phyloP scores from a whole-genome alignment of 1,140 invertebrate species.

The Gonatopus flavifemur region DNA sequence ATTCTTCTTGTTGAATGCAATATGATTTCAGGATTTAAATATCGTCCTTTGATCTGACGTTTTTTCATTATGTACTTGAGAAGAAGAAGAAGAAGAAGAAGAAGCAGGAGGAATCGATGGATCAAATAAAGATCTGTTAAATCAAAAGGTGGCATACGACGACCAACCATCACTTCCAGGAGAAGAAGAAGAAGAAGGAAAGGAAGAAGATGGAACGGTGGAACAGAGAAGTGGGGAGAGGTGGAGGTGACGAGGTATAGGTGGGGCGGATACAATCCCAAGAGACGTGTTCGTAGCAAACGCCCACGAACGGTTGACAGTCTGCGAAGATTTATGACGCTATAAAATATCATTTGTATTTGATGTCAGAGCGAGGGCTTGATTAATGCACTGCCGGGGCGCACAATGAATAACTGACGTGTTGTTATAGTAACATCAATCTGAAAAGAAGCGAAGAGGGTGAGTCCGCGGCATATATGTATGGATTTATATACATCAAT shows the following conservation, averaged over 20 bases:
- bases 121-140: conserved; percentile 23
- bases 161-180: conserved; percentile 27
- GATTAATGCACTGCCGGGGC: conserved; percentile 52
- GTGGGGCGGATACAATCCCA: conserved; percentile 20
- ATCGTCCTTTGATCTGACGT: too few relatives aligned
- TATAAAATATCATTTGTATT: conserved; percentile 60
- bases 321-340: conserved; percentile 51
- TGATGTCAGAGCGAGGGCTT: conserved; percentile 48
- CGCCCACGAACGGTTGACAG: conserved; percentile 48
- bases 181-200: conserved; percentile 14
- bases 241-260: conserved; percentile 1
- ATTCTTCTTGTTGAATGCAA: too few relatives aligned
- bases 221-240: conserved; percentile 9
- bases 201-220: conserved; percentile 21
- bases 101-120: conserved; percentile 25
- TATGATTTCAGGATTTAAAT: too few relatives aligned
- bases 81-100: too few relatives aligned
- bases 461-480: too few relatives aligned
- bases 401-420: conserved; percentile 50
- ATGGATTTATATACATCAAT: too few relatives aligned
- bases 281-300: conserved; percentile 38
- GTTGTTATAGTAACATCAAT: conserved; percentile 53
- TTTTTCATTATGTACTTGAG: too few relatives aligned
- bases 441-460: conserved; percentile 40
- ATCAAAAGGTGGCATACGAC: conserved; percentile 25